Evolutionary conservation across 1,140 invertebrate genomes (phyloP).

Genomic region (Temnothorax longispinosus): DNA sequence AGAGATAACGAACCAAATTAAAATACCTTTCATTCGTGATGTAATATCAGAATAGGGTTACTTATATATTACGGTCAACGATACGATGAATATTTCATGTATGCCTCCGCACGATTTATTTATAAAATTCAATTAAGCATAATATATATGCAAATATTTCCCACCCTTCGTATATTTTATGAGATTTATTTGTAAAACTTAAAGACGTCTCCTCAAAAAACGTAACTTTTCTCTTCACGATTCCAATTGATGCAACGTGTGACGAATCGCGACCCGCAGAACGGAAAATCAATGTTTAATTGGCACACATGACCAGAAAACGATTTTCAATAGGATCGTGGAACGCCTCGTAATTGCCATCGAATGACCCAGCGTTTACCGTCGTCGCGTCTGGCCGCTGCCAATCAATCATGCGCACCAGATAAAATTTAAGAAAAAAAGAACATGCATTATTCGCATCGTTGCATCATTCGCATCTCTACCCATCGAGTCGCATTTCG

Average conservation of each 20-base stretch:
- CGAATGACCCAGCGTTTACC: constrained; percentile 25
- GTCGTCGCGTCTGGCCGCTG: neutral
- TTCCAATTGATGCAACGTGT: neutral
- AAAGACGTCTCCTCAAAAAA: neutral
- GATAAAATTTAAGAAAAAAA: constrained; percentile 39
- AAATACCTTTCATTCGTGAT: neutral
- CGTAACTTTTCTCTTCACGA: neutral
- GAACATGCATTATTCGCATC: neutral
- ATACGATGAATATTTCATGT: constrained; percentile 15
- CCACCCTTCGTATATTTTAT: neutral
- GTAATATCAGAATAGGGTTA: neutral
- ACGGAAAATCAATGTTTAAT: constrained; percentile 57
- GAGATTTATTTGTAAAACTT: neutral
- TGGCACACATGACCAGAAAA: constrained; percentile 35
- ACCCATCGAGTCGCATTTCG: constrained; percentile 27
- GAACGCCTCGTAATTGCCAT: constrained; percentile 31
- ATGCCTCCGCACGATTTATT: neutral
- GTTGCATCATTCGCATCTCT: neutral
- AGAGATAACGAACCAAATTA: neutral
- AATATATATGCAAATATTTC: neutral
- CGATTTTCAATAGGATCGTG: constrained; percentile 44
- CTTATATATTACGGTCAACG: neutral
- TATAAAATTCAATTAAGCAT: neutral
- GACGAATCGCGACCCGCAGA: neutral
- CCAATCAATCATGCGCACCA: constrained; percentile 26